Evolutionary conservation across 2,888 invertebrate genomes (phyloP), one percentile per base, ranked within the genome.

Genomic region (Morpho achilles): DNA sequence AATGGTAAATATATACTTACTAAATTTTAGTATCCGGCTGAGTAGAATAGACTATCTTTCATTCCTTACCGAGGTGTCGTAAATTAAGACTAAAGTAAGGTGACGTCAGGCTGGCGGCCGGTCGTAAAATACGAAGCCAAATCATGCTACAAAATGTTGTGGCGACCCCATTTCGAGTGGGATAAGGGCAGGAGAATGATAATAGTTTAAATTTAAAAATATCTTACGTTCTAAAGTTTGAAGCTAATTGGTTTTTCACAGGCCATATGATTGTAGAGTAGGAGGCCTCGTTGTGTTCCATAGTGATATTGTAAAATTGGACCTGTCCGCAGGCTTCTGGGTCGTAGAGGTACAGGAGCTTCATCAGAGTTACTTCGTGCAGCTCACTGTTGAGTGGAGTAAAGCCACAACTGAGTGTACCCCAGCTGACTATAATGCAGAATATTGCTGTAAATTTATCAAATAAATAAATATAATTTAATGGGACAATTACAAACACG

Each of bases 331-430:
- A 89, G 0, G 80, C 76, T 7, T 68, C 72, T 16, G 89, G 89
- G 57, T 90, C 89, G 64, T 86, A 83, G 0, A 89, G 67, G 60
- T 89, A 90, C 2, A 88, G 63, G 6, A 88, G 67, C 63, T 89
- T 89, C 41, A 82, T 71, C 8, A 88, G 64, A 0, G 87, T 86
- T 4, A 87, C 65, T 59, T 89, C 88, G 7, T 79, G 77, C 0
- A 86, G 73, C 55, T 89, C 87, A 0, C 56, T 6, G 1, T 68
- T 45, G 0, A 58, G 50, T 0, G 88, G 89, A 0, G 64, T 51
- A 3, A 84, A 68, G 9, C 67, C 69, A 64, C 89, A 90, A 57
- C 64, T 69, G 1, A 89, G 72, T 0, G 76, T 79, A 41, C 80
- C 54, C 82, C 84, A 87, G 64, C 79, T 74, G 5, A 87, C 57